Evolutionary conservation across 2,888 invertebrate genomes (phyloP).

Genomic region (Iselma pallidipennis): DNA sequence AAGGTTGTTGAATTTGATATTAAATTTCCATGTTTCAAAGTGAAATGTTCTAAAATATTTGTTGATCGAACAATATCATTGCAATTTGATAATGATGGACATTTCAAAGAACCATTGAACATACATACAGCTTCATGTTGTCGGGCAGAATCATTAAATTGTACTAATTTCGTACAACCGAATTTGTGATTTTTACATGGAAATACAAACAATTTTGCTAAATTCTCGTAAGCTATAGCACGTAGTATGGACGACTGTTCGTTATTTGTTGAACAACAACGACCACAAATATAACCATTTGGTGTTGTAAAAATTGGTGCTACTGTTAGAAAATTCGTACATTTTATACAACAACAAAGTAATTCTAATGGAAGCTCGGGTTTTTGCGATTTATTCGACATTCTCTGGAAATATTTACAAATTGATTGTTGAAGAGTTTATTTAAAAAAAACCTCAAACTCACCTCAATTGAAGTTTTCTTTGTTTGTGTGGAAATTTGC

Average conservation of each 20-base stretch:
- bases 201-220: constrained; percentile 29
- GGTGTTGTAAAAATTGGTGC: neutral
- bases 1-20: constrained; percentile 25
- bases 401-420: neutral
- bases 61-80: constrained; percentile 26
- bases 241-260: neutral
- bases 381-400: neutral
- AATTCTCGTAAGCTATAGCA: constrained; percentile 26
- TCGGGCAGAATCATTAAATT: constrained; percentile 27
- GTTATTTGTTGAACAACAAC: neutral
- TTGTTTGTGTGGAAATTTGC: too few relatives aligned
- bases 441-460: too few relatives aligned
- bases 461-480: too few relatives aligned
- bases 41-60: constrained; percentile 28
- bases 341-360: neutral
- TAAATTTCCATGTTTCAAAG: constrained; percentile 22
- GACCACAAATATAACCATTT: constrained; percentile 7
- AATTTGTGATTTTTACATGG: constrained; percentile 32
- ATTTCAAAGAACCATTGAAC: constrained; percentile 26
- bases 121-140: constrained; percentile 32
- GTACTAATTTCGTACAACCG: constrained; percentile 29
- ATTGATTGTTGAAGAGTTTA: too few relatives aligned
- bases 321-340: neutral
- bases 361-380: neutral
- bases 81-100: constrained; percentile 28